These are phyloP conservation scores for Pycnomerus fuliginosus DNA, from an alignment of 2,888 invertebrate species.

Conservation along the genomic window DNA sequence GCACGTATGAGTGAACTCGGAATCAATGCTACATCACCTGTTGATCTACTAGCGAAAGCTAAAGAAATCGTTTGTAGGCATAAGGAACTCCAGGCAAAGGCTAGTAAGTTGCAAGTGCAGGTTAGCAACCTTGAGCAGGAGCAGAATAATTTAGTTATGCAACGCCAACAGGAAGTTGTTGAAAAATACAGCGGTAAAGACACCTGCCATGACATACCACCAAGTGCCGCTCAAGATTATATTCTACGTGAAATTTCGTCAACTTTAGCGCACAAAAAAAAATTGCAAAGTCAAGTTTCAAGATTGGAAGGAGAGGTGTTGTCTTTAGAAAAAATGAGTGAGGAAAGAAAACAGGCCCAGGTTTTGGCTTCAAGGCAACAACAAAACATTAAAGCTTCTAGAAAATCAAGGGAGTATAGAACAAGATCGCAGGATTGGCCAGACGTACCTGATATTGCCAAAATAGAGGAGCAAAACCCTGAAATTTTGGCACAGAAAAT, in stretches of 20 bases:
- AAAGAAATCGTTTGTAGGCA: conserved; percentile 91
- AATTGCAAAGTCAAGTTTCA: conserved; percentile 77
- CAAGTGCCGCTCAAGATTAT: conserved; percentile 74
- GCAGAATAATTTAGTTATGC: conserved; percentile 69
- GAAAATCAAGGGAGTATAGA: conserved; percentile 71
- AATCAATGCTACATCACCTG: conserved; percentile 82
- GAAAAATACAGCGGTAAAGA: conserved; percentile 67
- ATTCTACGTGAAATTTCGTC: conserved; percentile 84
- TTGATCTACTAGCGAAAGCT: conserved; percentile 81
- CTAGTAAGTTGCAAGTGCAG: conserved; percentile 81
- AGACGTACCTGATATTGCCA: conserved; percentile 84
- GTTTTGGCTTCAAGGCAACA: conserved; percentile 42
- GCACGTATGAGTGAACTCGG: conserved; percentile 89
- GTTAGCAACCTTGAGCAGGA: conserved; percentile 75
- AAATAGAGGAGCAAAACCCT: conserved; percentile 90
- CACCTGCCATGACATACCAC: conserved; percentile 61
- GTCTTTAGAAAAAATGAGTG: conserved; percentile 70
- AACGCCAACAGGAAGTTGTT: conserved; percentile 73
- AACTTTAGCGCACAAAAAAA: conserved; percentile 79
- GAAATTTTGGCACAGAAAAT: conserved; percentile 88
- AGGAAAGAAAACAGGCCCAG: conserved; percentile 59
- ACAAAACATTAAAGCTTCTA: conserved; percentile 48
- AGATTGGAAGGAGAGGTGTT: conserved; percentile 77
- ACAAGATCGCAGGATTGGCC: conserved; percentile 89
- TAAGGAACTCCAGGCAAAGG: conserved; percentile 88